A percentile compares a stretch with the other conserved stretches of the same genome.
These are phyloP conservation scores for Dinomys branickii DNA, from an alignment of 2,113 vertebrate species.

Conservation along the genomic window DNA sequence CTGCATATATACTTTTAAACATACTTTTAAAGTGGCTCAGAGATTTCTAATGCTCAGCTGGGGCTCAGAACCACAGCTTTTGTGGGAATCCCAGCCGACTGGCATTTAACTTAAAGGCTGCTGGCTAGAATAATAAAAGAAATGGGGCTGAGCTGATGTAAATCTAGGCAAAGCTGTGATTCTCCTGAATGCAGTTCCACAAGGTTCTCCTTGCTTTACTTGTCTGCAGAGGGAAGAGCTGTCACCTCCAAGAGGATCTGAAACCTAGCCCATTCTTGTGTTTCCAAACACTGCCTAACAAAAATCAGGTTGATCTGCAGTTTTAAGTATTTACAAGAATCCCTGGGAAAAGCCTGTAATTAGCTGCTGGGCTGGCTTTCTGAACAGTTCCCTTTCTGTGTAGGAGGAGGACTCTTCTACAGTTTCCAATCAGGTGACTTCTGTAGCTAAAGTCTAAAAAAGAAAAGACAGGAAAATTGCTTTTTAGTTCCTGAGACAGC, in stretches of 20 bases:
- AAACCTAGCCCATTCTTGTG: slow-evolving; percentile 67
- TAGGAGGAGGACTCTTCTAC: slow-evolving; percentile 39
- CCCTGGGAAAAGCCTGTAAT: slow-evolving; percentile 70
- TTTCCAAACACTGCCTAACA: slow-evolving; percentile 83
- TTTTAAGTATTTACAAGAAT: slow-evolving; percentile 77
- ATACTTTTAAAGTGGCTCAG: not conserved
- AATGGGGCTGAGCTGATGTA: not conserved
- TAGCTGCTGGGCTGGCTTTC: slow-evolving; percentile 60
- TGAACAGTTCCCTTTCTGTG: not conserved
- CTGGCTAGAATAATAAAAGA: not conserved
- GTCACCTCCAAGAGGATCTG: slow-evolving; percentile 59
- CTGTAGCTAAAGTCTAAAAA: slow-evolving; percentile 23
- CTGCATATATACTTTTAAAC: not conserved
- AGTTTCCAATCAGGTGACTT: slow-evolving; percentile 63
- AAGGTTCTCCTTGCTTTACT: slow-evolving; percentile 22
- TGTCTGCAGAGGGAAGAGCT: slow-evolving; percentile 13
- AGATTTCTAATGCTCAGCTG: not conserved
- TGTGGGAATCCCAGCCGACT: not conserved
- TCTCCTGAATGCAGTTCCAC: not conserved
- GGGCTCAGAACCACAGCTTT: not conserved
- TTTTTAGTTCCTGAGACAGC: not conserved
- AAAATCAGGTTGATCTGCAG: slow-evolving; percentile 76
- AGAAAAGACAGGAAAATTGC: not conserved
- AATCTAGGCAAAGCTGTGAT: not conserved
- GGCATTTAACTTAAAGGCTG: not conserved